These are phyloP conservation scores for Petrolisthes cinctipes DNA, from an alignment of 2,888 invertebrate genomes.

Conservation along the genomic window DNA sequence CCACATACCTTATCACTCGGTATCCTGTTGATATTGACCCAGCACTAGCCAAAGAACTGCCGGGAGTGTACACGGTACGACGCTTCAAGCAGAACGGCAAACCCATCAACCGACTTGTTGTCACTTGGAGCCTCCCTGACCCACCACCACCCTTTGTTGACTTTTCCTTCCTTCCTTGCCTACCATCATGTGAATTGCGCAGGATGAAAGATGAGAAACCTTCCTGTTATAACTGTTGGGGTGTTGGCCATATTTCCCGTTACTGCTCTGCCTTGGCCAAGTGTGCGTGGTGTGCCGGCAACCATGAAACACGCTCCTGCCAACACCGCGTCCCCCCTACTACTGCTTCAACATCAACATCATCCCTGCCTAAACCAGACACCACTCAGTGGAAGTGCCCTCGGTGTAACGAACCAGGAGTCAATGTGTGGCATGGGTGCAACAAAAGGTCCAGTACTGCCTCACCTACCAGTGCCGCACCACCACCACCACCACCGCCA, in stretches of 20 bases:
- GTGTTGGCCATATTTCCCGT: conserved; percentile 35
- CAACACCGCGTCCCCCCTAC: not conserved
- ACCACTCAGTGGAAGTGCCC: too few species aligned
- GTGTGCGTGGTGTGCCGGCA: conserved; percentile 33
- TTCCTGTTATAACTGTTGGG: conserved; percentile 25
- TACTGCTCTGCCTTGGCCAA: conserved; percentile 36
- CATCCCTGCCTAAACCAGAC: too few species aligned
- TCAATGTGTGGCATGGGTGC: too few species aligned
- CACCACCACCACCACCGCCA: too few species aligned
- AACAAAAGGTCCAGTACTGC: too few species aligned
- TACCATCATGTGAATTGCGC: conserved; percentile 25
- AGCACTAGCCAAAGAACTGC: too few species aligned
- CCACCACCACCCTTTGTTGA: not conserved
- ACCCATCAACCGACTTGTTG: conserved; percentile 17
- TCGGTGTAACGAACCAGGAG: too few species aligned
- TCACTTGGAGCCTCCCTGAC: conserved; percentile 24
- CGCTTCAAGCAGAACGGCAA: conserved; percentile 30
- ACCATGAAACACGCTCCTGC: not conserved
- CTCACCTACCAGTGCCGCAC: too few species aligned
- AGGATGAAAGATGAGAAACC: conserved; percentile 25
- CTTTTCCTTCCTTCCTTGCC: conserved; percentile 33
- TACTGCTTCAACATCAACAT: too few species aligned
- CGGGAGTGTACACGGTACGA: not conserved
- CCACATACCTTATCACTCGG: too few species aligned
- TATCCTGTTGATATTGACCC: conserved; percentile 34